phyloP scores from a whole-genome alignment of 2,888 invertebrate genomes.

The Steinernema scapterisci region DNA sequence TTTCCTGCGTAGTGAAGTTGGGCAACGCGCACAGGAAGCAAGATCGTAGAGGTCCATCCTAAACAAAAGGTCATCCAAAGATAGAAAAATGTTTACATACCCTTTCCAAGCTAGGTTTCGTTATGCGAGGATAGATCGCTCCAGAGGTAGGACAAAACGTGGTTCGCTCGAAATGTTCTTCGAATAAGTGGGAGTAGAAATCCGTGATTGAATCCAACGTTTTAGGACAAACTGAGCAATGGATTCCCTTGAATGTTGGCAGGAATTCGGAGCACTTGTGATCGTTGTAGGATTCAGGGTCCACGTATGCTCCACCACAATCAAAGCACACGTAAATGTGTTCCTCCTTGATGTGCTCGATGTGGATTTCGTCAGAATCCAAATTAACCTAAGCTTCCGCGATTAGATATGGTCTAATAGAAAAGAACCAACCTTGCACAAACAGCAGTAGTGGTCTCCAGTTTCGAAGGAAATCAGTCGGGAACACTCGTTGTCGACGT shows the following conservation, averaged over 20 bases:
- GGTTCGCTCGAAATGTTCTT: background rate
- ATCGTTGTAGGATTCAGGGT: background rate
- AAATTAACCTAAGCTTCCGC: background rate
- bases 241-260: background rate
- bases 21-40: background rate
- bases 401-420: no score
- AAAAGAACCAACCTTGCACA: conserved; percentile 9
- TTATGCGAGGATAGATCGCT: background rate
- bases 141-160: background rate
- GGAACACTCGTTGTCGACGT: background rate
- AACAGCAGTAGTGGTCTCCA: background rate
- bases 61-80: background rate
- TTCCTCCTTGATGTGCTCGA: background rate
- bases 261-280: background rate
- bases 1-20: background rate
- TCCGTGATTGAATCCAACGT: background rate
- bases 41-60: background rate
- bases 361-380: background rate
- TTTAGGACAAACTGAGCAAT: background rate
- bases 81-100: background rate
- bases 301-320: background rate
- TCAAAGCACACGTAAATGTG: background rate
- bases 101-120: background rate
- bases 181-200: background rate
- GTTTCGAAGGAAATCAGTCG: background rate